A percentile compares a stretch with the other conserved stretches of the same genome.
These are phyloP conservation scores for Mormyrus lacerda DNA, from an alignment of 2,113 vertebrate genomes.

Conservation along the genomic window DNA sequence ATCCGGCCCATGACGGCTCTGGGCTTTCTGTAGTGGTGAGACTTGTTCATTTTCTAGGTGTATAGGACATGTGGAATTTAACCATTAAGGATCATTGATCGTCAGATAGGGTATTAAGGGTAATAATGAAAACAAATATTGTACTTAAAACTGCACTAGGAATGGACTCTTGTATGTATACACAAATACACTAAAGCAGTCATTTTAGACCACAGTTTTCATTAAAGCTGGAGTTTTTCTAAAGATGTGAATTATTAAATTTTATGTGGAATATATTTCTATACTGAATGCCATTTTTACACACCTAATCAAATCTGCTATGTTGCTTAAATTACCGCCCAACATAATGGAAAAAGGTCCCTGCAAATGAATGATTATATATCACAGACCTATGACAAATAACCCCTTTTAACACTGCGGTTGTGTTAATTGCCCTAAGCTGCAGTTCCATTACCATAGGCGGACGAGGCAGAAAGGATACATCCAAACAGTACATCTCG, in stretches of 20 bases:
- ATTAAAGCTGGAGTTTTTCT: background rate
- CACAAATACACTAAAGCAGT: background rate
- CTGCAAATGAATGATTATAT: constrained; percentile 66
- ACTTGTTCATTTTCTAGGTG: constrained; percentile 60
- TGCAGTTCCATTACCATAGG: constrained; percentile 65
- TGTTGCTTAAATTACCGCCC: background rate
- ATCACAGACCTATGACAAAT: constrained; percentile 65
- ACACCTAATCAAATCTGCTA: background rate
- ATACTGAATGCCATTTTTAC: background rate
- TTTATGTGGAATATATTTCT: background rate
- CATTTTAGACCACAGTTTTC: background rate
- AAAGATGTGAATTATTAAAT: background rate
- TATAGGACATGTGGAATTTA: constrained; percentile 48
- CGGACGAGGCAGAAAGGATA: constrained; percentile 59
- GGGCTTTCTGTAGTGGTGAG: constrained; percentile 54
- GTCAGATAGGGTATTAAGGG: constrained; percentile 46
- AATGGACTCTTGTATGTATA: background rate
- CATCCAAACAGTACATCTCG: constrained; percentile 65
- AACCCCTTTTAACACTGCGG: constrained; percentile 70
- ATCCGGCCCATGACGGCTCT: constrained; percentile 62
- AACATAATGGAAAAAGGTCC: constrained; percentile 42
- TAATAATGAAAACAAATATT: constrained; percentile 47
- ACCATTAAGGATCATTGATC: constrained; percentile 41
- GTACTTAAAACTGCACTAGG: background rate
- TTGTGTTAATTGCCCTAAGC: constrained; percentile 64